Base-by-base conservation (phyloP, 2,888 invertebrate genomes). In the Laothoe populi region DNA sequence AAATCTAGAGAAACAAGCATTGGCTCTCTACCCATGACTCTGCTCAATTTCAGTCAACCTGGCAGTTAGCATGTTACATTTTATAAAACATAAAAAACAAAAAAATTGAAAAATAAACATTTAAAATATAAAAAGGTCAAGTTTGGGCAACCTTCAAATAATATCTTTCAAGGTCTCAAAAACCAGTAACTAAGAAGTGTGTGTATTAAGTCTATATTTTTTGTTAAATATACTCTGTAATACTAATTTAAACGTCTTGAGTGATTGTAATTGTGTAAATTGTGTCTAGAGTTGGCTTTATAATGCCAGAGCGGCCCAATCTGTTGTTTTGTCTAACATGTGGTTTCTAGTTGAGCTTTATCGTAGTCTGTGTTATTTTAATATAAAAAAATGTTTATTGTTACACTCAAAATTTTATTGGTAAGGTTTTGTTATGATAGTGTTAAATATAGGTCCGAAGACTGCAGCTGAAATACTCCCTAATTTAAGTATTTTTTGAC, bases 401-500 rank as follows among this genome's bases (percentile, higher is more conserved):
- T 48, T 48, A 3, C 16, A 16, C 10, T 16, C 19, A 19, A 53
- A 53, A 35, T 19, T 23, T 23, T 35, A 35, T 53, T 31, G n/a
- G 4, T 53, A 53, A 53, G 53, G 21, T 53, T 19, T 35, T 31
- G 16, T 49, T 53, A 24, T 24, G 24, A 24, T 48, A 53, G 35
- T 8, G 4, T 31, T 49, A 31, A 49, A 21, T 8, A n/a, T 26
- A 48, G 19, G 16, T 35, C 1, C 5, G 53, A 53, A 53, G 53
- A 53, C 53, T 53, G 53, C 53, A 53, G 53, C 31, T 53, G 49
- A 53, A 19, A 53, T 53, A 53, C 53, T 57, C 13, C 23, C 16
- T 57, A 58, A 31, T 63, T 57, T 49, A 59, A 42, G 59, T 19
- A 19, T 46, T 40, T 23, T 59, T 26, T 48, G 48, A 49, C 58